A percentile compares a stretch with the other conserved stretches of the same genome.
phyloP scores from a whole-genome alignment of 2,888 invertebrate species.

The Athalia cordata region DNA sequence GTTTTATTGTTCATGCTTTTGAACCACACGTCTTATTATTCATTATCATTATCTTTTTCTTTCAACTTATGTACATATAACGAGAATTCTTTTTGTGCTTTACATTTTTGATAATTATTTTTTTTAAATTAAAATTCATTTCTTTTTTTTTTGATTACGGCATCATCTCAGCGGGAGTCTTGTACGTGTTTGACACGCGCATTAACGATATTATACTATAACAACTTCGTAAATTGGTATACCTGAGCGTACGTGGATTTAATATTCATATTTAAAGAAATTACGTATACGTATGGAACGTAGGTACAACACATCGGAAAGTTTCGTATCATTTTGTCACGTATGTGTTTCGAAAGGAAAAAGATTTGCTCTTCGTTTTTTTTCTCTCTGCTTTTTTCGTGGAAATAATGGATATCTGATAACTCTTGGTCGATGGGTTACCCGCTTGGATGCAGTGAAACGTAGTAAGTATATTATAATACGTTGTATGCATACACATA shows the following conservation, averaged over 20 bases:
- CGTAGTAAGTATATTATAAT: not conserved
- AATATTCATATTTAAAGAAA: too few species aligned
- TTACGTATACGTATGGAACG: too few species aligned
- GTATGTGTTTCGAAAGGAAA: not conserved
- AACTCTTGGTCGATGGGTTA: slow-evolving; percentile 33
- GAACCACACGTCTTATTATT: too few species aligned
- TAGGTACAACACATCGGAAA: not conserved
- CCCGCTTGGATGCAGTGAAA: slow-evolving; percentile 17
- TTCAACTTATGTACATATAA: too few species aligned
- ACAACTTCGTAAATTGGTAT: slow-evolving; percentile 26
- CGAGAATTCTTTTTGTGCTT: not conserved
- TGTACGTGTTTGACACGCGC: slow-evolving; percentile 32
- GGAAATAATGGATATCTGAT: slow-evolving; percentile 37
- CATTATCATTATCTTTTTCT: too few species aligned
- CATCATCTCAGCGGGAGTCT: slow-evolving; percentile 26
- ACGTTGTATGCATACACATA: too few species aligned
- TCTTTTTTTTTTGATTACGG: not conserved
- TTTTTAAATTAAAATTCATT: not conserved
- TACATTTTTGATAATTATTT: not conserved
- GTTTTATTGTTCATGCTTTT: too few species aligned
- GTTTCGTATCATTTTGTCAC: slow-evolving; percentile 32
- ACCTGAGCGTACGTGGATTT: not conserved
- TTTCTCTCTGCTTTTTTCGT: not conserved
- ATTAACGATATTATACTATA: slow-evolving; percentile 24
- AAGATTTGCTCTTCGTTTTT: too few species aligned